A percentile compares a stretch with the other conserved stretches of the same genome.
Evolutionary conservation across 2,113 vertebrate species (phyloP).

Genomic region (Stomatorhinus ivindoensis): DNA sequence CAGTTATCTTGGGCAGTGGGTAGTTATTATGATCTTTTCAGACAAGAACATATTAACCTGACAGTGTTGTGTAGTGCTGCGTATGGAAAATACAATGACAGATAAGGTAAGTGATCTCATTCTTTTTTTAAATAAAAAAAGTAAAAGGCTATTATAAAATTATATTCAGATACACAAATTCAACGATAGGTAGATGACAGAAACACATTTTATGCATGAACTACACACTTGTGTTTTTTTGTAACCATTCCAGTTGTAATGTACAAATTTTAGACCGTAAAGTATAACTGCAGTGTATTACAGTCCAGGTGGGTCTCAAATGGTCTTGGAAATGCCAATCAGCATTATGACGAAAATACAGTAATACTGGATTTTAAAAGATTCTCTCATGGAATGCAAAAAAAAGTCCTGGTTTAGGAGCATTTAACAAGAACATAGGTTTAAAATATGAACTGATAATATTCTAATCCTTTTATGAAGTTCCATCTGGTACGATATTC

Average conservation of each 20-base stretch:
- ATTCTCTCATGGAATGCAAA: background rate
- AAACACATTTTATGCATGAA: background rate
- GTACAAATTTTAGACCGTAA: background rate
- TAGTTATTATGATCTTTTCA: background rate
- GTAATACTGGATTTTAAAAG: background rate
- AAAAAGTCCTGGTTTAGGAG: background rate
- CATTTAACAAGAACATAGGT: background rate
- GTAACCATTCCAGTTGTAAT: background rate
- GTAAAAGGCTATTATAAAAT: background rate
- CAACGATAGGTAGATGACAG: background rate
- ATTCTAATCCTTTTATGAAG: background rate
- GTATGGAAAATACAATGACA: background rate
- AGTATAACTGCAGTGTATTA: background rate
- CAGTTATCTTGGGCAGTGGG: background rate
- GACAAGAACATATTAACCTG: background rate
- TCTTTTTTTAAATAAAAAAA: background rate
- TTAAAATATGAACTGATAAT: background rate
- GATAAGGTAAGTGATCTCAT: constrained; percentile 4
- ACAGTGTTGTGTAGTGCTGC: background rate
- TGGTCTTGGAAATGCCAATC: background rate
- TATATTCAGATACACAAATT: background rate
- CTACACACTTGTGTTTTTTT: background rate
- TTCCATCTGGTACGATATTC: background rate
- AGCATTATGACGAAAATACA: background rate
- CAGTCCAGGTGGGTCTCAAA: background rate